These are phyloP conservation scores for Scophthalmus maximus DNA, from an alignment of 2,113 vertebrate genomes.

Conservation along the genomic window DNA sequence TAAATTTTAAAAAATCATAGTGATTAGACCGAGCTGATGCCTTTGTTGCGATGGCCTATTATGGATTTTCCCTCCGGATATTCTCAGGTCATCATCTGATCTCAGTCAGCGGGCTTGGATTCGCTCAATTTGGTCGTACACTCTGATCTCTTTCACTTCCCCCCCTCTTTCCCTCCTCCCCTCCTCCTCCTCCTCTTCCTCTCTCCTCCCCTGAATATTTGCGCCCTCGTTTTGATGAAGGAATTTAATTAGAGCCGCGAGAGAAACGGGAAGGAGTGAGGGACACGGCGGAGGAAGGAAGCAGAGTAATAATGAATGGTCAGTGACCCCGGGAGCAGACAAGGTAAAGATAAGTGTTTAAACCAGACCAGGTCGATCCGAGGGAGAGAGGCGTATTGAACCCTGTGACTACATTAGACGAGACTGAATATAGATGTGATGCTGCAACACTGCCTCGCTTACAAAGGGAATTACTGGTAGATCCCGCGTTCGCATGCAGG, in stretches of 20 bases:
- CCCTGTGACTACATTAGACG: slow-evolving; percentile 41
- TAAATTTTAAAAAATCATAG: slow-evolving; percentile 30
- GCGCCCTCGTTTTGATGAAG: slow-evolving; percentile 62
- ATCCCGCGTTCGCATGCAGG: slow-evolving; percentile 12
- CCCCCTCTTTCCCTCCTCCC: slow-evolving; percentile 14
- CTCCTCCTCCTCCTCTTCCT: not conserved
- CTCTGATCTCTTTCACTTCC: slow-evolving; percentile 50
- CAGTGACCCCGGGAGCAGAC: slow-evolving; percentile 60
- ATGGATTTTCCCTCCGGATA: slow-evolving; percentile 65
- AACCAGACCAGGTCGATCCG: slow-evolving; percentile 63
- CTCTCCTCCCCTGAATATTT: slow-evolving; percentile 62
- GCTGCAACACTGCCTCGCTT: slow-evolving; percentile 13
- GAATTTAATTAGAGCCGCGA: slow-evolving; percentile 78
- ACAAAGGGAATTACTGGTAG: slow-evolving; percentile 33
- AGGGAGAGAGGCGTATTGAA: slow-evolving; percentile 53
- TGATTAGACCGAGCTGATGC: slow-evolving; percentile 36
- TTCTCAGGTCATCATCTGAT: slow-evolving; percentile 70
- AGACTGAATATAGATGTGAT: slow-evolving; percentile 36
- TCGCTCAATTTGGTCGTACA: slow-evolving; percentile 62
- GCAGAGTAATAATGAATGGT: slow-evolving; percentile 61
- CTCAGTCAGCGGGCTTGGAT: slow-evolving; percentile 61
- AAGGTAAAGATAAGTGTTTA: slow-evolving; percentile 70
- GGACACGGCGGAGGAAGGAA: slow-evolving; percentile 43
- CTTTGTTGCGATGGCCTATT: slow-evolving; percentile 59
- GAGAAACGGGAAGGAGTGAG: slow-evolving; percentile 49